Conservation (phyloP, 1,140 invertebrate genomes). For the Brachionus sp. region DNA sequence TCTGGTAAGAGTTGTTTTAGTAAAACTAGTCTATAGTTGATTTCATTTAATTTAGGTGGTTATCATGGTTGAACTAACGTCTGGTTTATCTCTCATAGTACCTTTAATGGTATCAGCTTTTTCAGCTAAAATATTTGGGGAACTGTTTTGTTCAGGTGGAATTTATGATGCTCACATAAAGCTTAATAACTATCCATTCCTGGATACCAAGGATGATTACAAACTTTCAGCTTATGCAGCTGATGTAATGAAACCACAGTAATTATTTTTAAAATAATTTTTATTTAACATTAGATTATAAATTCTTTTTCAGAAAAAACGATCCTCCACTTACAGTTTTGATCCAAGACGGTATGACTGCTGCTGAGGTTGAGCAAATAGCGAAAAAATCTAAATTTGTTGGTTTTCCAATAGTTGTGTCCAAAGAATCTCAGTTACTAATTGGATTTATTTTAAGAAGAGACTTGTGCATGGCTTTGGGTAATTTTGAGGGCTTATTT, state of each 20-base stretch:
- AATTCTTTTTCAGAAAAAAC: conserved; percentile 18
- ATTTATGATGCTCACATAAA: conserved; percentile 98
- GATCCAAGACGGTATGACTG: conserved; percentile 21
- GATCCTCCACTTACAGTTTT: conserved; percentile 15
- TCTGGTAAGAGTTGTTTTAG: conserved; percentile 98
- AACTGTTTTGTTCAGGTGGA: conserved; percentile 84
- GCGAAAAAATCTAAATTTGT: conserved; percentile 93
- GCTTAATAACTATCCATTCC: conserved; percentile 94
- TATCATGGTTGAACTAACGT: conserved; percentile 35
- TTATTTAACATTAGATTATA: background rate
- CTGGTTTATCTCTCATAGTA: conserved; percentile 71
- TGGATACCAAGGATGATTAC: conserved; percentile 97
- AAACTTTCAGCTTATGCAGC: conserved; percentile 90
- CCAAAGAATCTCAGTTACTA: conserved; percentile 66
- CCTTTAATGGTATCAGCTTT: conserved; percentile 97
- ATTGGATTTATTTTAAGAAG: conserved; percentile 14
- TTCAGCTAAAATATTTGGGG: conserved; percentile 99
- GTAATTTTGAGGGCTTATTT: background rate
- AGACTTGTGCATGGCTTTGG: conserved; percentile 7
- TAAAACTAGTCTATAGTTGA: conserved; percentile 63
- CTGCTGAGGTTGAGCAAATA: conserved; percentile 67
- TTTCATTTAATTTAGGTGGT: conserved; percentile 7
- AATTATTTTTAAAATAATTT: background rate
- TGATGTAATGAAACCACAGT: conserved; percentile 90
- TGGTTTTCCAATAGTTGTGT: conserved; percentile 95